Conservation (phyloP, 2,888 invertebrate genomes). For the Chymomyza amoena region DNA sequence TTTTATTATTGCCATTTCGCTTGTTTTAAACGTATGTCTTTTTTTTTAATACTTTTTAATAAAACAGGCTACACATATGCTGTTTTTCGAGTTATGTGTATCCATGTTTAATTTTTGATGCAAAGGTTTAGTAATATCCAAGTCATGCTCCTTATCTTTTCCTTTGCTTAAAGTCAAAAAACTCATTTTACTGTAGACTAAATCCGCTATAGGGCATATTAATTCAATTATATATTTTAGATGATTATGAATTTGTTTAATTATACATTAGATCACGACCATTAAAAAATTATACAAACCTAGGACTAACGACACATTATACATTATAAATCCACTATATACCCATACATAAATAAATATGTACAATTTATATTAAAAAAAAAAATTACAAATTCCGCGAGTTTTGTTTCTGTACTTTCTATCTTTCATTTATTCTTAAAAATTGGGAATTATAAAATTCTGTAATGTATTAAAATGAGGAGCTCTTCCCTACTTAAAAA, state of each 20-base stretch:
- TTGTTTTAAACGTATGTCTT: not conserved
- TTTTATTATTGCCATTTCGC: not conserved
- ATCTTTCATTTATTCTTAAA: not conserved
- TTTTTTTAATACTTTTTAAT: not conserved
- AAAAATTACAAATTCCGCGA: not conserved
- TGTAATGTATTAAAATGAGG: too few species aligned
- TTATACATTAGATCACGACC: not conserved
- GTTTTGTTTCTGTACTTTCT: not conserved
- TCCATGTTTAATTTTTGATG: not conserved
- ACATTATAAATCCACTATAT: not conserved
- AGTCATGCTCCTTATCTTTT: not conserved
- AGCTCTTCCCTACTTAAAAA: too few species aligned
- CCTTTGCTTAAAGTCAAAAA: not conserved
- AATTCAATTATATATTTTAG: not conserved
- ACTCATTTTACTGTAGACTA: not conserved
- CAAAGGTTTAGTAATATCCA: not conserved
- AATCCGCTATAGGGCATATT: not conserved
- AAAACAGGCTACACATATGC: not conserved
- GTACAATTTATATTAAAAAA: not conserved
- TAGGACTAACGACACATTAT: not conserved
- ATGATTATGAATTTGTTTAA: not conserved
- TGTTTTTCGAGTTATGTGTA: not conserved
- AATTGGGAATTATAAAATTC: too few species aligned
- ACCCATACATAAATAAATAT: not conserved
- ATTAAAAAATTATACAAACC: not conserved